These are phyloP conservation scores for rat (Rattus norvegicus) DNA, from an alignment of 2,113 vertebrate species.

Conservation along the genomic window DNA sequence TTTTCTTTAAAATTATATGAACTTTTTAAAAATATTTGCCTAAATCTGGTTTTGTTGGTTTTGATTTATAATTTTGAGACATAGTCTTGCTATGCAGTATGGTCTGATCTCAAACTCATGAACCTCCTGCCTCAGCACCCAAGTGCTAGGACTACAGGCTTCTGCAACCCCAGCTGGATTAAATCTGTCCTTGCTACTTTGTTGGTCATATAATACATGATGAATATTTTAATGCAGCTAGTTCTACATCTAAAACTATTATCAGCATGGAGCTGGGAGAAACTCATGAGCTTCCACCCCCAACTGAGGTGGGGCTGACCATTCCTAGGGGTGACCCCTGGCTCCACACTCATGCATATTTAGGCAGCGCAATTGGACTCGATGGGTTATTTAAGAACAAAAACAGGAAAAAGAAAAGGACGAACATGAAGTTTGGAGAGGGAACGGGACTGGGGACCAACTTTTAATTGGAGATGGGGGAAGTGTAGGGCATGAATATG, in stretches of 20 bases:
- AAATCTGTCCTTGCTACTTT: background rate
- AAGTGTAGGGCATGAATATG: background rate
- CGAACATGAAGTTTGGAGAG: background rate
- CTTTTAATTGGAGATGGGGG: background rate
- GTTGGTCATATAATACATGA: background rate
- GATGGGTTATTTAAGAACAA: background rate
- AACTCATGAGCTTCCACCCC: background rate
- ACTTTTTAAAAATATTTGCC: background rate
- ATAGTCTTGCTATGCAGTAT: background rate
- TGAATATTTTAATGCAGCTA: background rate
- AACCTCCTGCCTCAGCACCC: background rate
- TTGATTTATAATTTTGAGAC: background rate
- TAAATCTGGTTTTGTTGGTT: background rate
- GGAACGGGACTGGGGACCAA: background rate
- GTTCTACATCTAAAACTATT: background rate
- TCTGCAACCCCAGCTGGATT: background rate
- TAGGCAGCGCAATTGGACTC: background rate
- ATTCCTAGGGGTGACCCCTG: background rate
- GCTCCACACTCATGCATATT: background rate
- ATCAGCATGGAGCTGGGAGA: background rate
- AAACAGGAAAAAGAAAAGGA: background rate
- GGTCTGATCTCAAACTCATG: background rate
- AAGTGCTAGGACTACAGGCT: background rate
- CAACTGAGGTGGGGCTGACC: background rate
- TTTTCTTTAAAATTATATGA: background rate